These are phyloP conservation scores for Drosophila melanocephala DNA, from an alignment of 2,888 invertebrate genomes.

Conservation along the genomic window DNA sequence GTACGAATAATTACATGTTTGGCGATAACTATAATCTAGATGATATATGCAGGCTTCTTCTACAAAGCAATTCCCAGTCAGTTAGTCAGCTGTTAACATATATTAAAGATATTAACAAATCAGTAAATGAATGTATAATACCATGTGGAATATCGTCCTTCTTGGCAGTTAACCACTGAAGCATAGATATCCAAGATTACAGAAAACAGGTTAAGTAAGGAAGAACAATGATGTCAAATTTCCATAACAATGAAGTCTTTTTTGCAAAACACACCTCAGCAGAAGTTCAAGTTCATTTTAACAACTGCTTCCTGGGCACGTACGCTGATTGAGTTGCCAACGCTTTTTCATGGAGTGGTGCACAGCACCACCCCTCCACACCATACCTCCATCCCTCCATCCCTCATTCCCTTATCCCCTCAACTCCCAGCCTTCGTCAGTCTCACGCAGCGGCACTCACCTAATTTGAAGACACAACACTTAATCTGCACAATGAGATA, in stretches of 20 bases:
- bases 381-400: neutral
- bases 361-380: neutral
- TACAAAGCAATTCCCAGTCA: neutral
- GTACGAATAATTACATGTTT: neutral
- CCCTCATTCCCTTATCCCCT: neutral
- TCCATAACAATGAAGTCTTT: neutral
- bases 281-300: conserved; percentile 12
- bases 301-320: conserved; percentile 32
- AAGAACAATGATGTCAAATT: neutral
- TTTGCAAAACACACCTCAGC: conserved; percentile 24
- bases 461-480: conserved; percentile 68
- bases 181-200: neutral
- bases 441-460: conserved; percentile 62
- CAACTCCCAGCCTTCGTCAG: neutral
- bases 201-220: neutral
- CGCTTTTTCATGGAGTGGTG: neutral
- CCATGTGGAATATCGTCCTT: neutral
- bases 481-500: conserved; percentile 73
- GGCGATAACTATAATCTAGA: neutral
- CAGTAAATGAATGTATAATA: neutral
- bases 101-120: neutral
- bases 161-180: neutral
- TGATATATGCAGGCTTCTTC: neutral
- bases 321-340: conserved; percentile 46
- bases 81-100: too few species aligned